phyloP scores from a whole-genome alignment of 2,888 invertebrate genomes.

The Luperina nickerlii region DNA sequence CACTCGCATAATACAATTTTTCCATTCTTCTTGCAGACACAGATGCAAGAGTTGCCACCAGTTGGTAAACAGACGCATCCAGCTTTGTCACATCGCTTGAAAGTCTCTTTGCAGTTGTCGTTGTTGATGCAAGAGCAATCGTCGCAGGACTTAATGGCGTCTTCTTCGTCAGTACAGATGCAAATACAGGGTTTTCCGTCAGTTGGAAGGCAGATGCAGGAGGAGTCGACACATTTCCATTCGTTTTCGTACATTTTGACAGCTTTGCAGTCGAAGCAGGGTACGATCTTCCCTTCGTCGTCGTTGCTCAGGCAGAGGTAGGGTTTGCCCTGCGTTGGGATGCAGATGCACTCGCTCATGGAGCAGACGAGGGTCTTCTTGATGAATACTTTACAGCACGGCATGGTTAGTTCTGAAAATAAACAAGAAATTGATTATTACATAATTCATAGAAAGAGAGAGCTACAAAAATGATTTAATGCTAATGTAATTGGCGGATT shows the following conservation, averaged over 20 bases:
- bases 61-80: slow-evolving; percentile 69
- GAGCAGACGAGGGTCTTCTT: slow-evolving; percentile 68
- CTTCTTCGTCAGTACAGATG: slow-evolving; percentile 66
- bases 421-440: background rate
- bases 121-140: slow-evolving; percentile 66
- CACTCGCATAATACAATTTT: slow-evolving; percentile 57
- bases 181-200: slow-evolving; percentile 67
- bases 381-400: slow-evolving; percentile 72
- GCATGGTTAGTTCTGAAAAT: slow-evolving; percentile 68
- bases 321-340: slow-evolving; percentile 62
- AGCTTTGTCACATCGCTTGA: slow-evolving; percentile 60
- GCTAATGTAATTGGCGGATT: too few relatives aligned
- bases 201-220: slow-evolving; percentile 64
- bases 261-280: slow-evolving; percentile 60
- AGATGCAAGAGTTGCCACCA: slow-evolving; percentile 64
- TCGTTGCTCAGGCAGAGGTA: slow-evolving; percentile 62
- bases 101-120: slow-evolving; percentile 50
- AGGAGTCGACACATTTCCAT: slow-evolving; percentile 61
- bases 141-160: slow-evolving; percentile 64
- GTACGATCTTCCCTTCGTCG: slow-evolving; percentile 60
- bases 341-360: slow-evolving; percentile 73
- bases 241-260: slow-evolving; percentile 49
- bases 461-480: too few relatives aligned
- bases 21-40: slow-evolving; percentile 66
- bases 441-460: too few relatives aligned